Conservation (phyloP, 2,113 vertebrate species). For the Ammodytes marinus region DNA sequence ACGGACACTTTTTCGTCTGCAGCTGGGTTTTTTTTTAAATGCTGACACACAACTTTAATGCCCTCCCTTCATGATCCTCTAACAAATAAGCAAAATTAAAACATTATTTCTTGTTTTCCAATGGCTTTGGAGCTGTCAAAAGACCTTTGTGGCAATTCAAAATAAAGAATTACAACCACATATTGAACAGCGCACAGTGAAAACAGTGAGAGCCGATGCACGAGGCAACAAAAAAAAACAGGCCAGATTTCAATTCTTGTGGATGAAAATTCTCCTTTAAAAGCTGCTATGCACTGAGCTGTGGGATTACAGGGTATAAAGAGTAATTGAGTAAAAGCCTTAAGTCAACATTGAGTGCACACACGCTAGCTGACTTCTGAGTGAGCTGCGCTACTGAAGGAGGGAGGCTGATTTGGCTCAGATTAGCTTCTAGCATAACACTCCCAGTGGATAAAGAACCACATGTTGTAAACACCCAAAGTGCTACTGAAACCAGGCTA, state of each 20-base stretch:
- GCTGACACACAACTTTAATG: not conserved
- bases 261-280: slow-evolving; percentile 37
- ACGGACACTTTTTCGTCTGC: not conserved
- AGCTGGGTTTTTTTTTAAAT: not conserved
- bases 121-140: not conserved
- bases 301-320: slow-evolving; percentile 53
- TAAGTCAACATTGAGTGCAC: slow-evolving; percentile 63
- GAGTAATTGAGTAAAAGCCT: slow-evolving; percentile 57
- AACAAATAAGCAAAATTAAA: not conserved
- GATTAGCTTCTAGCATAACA: slow-evolving; percentile 19
- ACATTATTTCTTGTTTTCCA: not conserved
- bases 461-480: not conserved
- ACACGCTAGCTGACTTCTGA: slow-evolving; percentile 18
- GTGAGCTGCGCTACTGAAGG: slow-evolving; percentile 21
- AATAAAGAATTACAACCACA: slow-evolving; percentile 34
- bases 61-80: not conserved
- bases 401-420: slow-evolving; percentile 11
- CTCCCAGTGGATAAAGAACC: slow-evolving; percentile 2
- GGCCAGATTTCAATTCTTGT: not conserved
- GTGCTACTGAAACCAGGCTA: not conserved
- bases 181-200: slow-evolving; percentile 18
- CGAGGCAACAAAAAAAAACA: not conserved
- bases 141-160: slow-evolving; percentile 4
- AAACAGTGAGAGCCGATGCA: slow-evolving; percentile 6
- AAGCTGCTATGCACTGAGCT: slow-evolving; percentile 17